Evolutionary conservation across 2,888 invertebrate species (phyloP), one percentile per base, ranked within the genome.

Genomic region (Caenorhabditis drosophilae): DNA sequence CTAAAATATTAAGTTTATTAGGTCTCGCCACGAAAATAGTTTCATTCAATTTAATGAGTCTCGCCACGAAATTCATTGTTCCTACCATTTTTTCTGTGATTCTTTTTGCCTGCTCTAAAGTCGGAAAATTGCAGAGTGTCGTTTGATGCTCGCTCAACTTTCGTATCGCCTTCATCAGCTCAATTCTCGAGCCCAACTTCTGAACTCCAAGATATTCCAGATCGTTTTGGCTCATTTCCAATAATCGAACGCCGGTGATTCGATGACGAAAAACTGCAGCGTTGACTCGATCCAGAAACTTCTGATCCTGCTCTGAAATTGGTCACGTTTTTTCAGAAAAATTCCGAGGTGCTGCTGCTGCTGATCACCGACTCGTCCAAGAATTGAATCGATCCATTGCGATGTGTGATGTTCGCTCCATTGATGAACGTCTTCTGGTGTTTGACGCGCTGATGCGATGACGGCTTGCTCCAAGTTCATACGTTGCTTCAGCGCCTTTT

Each of bases 371-470:
- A 51, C 25, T 42, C 34, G n/a, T n/a, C n/a, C n/a, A n/a, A n/a
- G n/a, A n/a, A n/a, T n/a, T n/a, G 2, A n/a, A 61, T n/a, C n/a
- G 16, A 78, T 61, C 78, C 78, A 79, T 35, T 63, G 66, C 9
- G 73, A 67, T 1, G 76, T 76, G 44, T 74, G 62, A 56, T 76
- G 73, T 41, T 78, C 78, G 35, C 62, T 71, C 78, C 78, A 79
- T 34, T 61, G 63, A 47, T 66, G 58, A 12, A 73, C 75, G 45
- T 76, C 67, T 31, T 63, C 52, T 35, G 72, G 72, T 11, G 67
- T 59, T 27, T 68, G 58, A 12, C 50, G 35, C 11, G 57, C 55
- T n/a, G 60, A 69, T 2, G 51, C 56, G 49, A 55, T 18, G 0
- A 69, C 62, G 1, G 63, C 63, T 42, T 55, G 62, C 20, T 72